Base-by-base conservation (phyloP, 2,113 vertebrate genomes). In the Mionectes macconnelli region DNA sequence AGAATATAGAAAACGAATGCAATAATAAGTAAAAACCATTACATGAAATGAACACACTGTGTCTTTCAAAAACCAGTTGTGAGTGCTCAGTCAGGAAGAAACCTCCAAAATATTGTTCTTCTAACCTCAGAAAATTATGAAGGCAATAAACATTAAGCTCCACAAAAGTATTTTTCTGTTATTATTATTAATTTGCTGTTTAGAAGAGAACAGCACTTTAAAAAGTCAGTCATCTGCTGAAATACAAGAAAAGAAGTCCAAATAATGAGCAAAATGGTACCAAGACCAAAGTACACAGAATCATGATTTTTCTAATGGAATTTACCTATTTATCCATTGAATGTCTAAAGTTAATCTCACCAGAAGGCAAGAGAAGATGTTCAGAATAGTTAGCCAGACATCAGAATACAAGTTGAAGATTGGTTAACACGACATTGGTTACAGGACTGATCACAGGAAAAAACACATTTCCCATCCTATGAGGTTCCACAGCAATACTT, bases 381-480 rank as follows among this genome's bases (percentile, higher is more conserved):
- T 24, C 11, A 56, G 9, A 52, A 52, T 28, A 25, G 50, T 52
- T 52, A 52, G 14, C 50, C 50, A 52, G 25, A 28, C 49, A 50
- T 50, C 50, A 28, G 25, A 27, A 13, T 27, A 27, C 24, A 50
- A 52, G 25, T 52, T 25, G 28, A 55, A 84, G 31, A 28, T 12
- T 28, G 16, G 33, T 49, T 33, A 55, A 42, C 40, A 12, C 45
- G 12, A 13, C 67, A 19, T 10, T 24, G 57, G 31, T 42, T 37
- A 57, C 17, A 1, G 0, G 7, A 47, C 2, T 25, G 42, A 55
- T 23, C 17, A 63, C 8, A 57, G 14, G 21, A 67, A 80, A 62
- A 67, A 13, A 12, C 0, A 0, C 6, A 33, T 13, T n/a, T 64
- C 28, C 49, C 17, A 44, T 31, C 9, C 17, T n/a, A 1, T 17